Evolutionary conservation across 2,888 invertebrate species (phyloP), one percentile per base, ranked within the genome.

Genomic region (Panorpa germanica): DNA sequence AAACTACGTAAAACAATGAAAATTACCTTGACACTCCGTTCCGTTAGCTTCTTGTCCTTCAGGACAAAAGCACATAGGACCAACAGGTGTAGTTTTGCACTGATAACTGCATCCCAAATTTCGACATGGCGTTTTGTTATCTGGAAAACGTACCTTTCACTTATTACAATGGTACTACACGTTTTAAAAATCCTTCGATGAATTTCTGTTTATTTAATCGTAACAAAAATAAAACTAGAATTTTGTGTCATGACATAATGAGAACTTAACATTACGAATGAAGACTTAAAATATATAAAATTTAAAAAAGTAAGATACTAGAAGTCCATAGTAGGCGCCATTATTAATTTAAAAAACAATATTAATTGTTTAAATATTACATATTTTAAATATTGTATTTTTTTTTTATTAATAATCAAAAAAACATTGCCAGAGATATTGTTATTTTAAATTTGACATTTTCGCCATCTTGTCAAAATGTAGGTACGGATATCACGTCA

Each of bases 51-150:
- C 62, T 49, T 68, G 64, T 1, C 82, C 81, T 21, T 53, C 49
- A 12, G 63, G 62, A 55, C 85, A 85, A 58, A 65, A 82, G 55
- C 85, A 85, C 31, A 63, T 59, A 19, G 72, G 65, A 4, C 81
- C 82, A 37, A 59, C 57, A 32, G 64, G 64, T 38, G 80, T 80
- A 25, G 71, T 64, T 43, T 64, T 68, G 50, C 82, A 83, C 29
- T 68, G 70, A 48, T 63, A 61, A 42, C 61, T 61, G 53, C 80
- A 78, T 32, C 57, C 53, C 41, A 62, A 50, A 11, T 44, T 44
- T 21, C 48, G 48, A 49, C 75, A 75, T 33, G 54, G 49, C 18
- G 41, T 43, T 28, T 40, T 40, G 37, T 52, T 51, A 33, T 45
- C 63, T 61, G 51, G 17, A 41, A 43, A 38, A 24, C 25, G 20